Percentiles rank a stretch among this genome's conserved stretches.
Conservation (phyloP, 1,140 invertebrate genomes). For the Araneus ventricosus region DNA sequence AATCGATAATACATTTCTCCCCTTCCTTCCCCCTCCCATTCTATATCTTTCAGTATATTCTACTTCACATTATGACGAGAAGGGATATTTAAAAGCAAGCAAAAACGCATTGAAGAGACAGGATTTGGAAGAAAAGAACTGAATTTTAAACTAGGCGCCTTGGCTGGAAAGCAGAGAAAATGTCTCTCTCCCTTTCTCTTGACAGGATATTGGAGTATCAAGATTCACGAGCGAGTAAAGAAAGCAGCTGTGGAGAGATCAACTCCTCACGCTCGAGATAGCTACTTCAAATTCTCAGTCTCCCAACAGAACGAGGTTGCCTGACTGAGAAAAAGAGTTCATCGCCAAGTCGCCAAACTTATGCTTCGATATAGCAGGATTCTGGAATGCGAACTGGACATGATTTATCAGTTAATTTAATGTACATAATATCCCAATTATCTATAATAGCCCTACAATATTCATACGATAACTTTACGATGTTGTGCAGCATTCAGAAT, state of each 20-base stretch:
- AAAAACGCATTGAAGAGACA: background rate
- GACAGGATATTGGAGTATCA: background rate
- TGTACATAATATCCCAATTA: too few species aligned
- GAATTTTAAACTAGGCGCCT: background rate
- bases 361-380: too few species aligned
- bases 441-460: too few species aligned
- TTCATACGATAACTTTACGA: too few species aligned
- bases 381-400: too few species aligned
- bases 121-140: background rate
- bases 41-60: background rate
- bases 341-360: too few species aligned
- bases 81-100: background rate
- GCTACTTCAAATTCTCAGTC: background rate
- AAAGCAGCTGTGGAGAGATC: slow-evolving; percentile 8
- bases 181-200: background rate
- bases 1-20: too few species aligned
- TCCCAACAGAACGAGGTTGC: too few species aligned
- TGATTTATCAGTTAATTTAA: too few species aligned
- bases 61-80: background rate
- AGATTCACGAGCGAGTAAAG: background rate
- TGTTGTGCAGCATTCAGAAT: too few species aligned
- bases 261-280: background rate
- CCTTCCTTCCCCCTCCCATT: too few species aligned
- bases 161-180: background rate
- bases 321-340: too few species aligned